Conservation (phyloP, 2,888 invertebrate species). For the Andrena trimmerana region DNA sequence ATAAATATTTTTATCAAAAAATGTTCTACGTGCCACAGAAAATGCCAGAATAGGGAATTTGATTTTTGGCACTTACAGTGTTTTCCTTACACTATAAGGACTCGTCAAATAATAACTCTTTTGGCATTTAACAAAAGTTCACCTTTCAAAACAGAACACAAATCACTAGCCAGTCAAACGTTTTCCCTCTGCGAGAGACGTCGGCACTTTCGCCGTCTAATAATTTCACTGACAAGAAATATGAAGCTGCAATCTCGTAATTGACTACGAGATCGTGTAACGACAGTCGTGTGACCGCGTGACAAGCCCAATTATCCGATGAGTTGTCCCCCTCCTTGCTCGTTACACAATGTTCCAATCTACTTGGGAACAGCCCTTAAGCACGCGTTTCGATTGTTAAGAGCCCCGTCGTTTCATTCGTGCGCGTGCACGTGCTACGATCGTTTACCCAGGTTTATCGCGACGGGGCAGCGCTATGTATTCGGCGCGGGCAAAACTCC, state of each 20-base stretch:
- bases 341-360: constrained; percentile 64
- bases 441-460: constrained; percentile 36
- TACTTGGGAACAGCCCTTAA: constrained; percentile 58
- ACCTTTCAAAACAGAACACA: too few species aligned
- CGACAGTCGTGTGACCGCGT: constrained; percentile 48
- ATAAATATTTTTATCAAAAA: too few species aligned
- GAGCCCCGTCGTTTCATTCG: constrained; percentile 26
- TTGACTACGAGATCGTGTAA: constrained; percentile 59
- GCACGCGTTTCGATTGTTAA: constrained; percentile 57
- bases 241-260: constrained; percentile 49
- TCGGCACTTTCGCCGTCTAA: not conserved
- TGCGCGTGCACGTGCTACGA: constrained; percentile 36
- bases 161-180: too few species aligned
- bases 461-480: not conserved
- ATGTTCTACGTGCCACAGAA: too few species aligned
- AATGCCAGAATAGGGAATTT: too few species aligned
- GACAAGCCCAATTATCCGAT: constrained; percentile 69
- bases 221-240: constrained; percentile 36
- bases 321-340: constrained; percentile 33
- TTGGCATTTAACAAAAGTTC: too few species aligned
- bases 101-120: too few species aligned
- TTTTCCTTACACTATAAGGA: too few species aligned
- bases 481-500: constrained; percentile 3
- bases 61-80: too few species aligned
- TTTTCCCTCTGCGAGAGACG: too few species aligned